Base-by-base conservation (phyloP, 2,888 invertebrate species). In the Germaria angustata region DNA sequence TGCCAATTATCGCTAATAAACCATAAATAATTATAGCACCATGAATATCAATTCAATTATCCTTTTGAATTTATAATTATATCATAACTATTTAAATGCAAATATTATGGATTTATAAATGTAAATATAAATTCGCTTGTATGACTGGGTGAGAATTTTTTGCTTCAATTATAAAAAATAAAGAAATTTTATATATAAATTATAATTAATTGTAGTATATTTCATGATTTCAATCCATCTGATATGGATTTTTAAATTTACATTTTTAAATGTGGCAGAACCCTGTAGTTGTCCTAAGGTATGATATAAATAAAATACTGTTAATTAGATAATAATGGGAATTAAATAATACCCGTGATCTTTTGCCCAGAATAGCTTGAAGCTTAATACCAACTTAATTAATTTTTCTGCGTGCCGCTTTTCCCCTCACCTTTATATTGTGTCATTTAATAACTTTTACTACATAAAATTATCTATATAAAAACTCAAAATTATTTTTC, bases 41-140 rank as follows among this genome's bases (percentile, higher is more conserved):
- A 80, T 79, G 80, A 79, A 85, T 85, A 76, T 73, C 77, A 81
- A 85, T 85, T 85, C 84, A 85, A 84, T 85, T 85, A 85, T 80
- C 36, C 77, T 73, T 76, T 72, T 81, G 85, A 72, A 85, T 84
- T 84, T 84, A 84, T 84, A 79, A 84, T 84, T 84, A 73, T 68
- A 80, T 72, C 71, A 57, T 41, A 76, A 72, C 66, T 65, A 80
- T 83, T 77, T 63, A 59, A 71, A 80, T 83, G 83, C 63, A 80
- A 68, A 80, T 80, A 71, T 55, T 57, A 44, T 49, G 3, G 13
- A 44, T 44, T 39, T 72, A 17, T 41, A 13, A 13, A 20, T 41
- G n/a, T 13, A 63, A n/a, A 34, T 41, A 24, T 22, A 44, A 7
- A 2, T 44, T 41, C 0, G n/a, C 22, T 11, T 20, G 17, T 8